phyloP scores from a whole-genome alignment of 1,140 invertebrate species.

The Colletes latitarsis region DNA sequence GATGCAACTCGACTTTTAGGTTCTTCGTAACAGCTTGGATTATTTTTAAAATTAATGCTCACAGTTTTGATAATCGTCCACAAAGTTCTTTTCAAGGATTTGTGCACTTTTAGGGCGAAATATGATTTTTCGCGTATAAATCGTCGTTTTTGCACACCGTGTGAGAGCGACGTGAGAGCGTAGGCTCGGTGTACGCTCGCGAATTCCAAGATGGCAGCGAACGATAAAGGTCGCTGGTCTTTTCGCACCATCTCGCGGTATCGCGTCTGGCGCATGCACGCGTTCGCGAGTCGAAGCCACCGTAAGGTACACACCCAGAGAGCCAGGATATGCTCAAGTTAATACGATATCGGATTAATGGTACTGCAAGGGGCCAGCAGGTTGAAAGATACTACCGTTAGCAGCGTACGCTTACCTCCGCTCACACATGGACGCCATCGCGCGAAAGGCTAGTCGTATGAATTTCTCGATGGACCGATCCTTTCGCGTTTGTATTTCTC shows the following conservation, averaged over 20 bases:
- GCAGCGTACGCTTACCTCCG: background rate
- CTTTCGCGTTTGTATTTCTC: background rate
- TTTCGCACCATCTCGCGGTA: slow-evolving; percentile 7
- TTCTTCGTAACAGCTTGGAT: too few species aligned
- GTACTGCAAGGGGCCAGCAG: slow-evolving; percentile 27
- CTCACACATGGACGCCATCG: background rate
- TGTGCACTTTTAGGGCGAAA: too few species aligned
- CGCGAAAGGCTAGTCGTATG: background rate
- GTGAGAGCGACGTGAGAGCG: background rate
- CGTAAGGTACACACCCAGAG: slow-evolving; percentile 1
- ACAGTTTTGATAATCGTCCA: too few species aligned
- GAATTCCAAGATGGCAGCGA: slow-evolving; percentile 28
- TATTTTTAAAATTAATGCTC: too few species aligned
- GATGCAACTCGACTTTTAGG: too few species aligned
- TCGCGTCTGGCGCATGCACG: background rate
- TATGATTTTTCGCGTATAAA: too few species aligned
- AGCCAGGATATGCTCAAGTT: slow-evolving; percentile 27
- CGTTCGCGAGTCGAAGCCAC: background rate
- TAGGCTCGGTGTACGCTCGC: slow-evolving; percentile 3
- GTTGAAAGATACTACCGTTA: slow-evolving; percentile 38
- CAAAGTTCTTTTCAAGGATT: too few species aligned
- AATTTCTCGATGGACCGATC: background rate
- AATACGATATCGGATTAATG: slow-evolving; percentile 41
- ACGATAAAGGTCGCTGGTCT: slow-evolving; percentile 21
- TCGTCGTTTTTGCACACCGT: too few species aligned